Evolutionary conservation across 2,888 invertebrate genomes (phyloP), one percentile per base, ranked within the genome.

Genomic region (Epinotia brunnichana): DNA sequence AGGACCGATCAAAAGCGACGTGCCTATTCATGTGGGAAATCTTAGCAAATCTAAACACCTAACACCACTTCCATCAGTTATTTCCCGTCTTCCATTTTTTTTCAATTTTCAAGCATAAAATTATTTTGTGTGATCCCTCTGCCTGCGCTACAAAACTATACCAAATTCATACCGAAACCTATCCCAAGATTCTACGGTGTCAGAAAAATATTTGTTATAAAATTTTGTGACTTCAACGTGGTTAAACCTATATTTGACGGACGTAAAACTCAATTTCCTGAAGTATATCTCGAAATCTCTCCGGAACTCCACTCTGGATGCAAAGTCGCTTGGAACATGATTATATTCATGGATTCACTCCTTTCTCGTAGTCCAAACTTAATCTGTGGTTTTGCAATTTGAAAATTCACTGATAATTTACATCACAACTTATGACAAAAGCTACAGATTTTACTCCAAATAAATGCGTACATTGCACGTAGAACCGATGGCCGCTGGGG

Each of bases 181-280:
- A 17, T 17, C 13, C 17, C 24, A 53, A 17, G 3, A 64, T 5
- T 17, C 53, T 19, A 15, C 9, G 10, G 29, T n/a, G n/a, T 15
- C 19, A 39, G 39, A 2, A 39, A 64, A 63, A 64, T 64, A 64
- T 54, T 64, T 54, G 15, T 15, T 54, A 29, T 19, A 53, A 13
- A 29, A 7, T 13, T 53, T 51, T 29, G 17, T 17, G 17, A 51
- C 35, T 35, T 35, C n/a, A 53, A 35, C 17, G 29, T 21, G 35
- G 53, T 64, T 35, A 64, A 54, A 39, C 39, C 53, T 64, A 21
- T 64, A 64, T 64, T 64, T 21, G 48, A n/a, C 13, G 39, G 64
- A 64, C 53, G 53, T 64, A 64, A 64, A 64, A 64, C 64, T 64
- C 64, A 64, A 64, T 64, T 64, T 64, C 39, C 64, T 39, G 39